Conservation (phyloP, 2,797 vertebrate genomes). For the Sorex maritimensis region DNA sequence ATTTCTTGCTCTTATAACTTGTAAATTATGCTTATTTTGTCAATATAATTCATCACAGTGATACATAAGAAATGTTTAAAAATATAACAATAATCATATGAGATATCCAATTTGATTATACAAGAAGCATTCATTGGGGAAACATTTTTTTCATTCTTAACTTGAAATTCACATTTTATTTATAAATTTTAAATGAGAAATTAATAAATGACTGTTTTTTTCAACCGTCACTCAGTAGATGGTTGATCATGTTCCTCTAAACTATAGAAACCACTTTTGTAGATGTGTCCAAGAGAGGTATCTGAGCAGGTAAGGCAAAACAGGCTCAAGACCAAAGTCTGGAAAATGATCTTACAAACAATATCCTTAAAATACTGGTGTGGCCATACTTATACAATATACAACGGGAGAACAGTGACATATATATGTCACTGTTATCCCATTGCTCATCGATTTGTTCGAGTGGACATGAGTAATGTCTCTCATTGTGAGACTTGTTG, state of each 20-base stretch:
- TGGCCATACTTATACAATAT: too few species aligned
- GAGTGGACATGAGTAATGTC: too few species aligned
- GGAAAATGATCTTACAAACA: too few species aligned
- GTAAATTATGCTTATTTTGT: conserved; percentile 72
- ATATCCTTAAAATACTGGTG: too few species aligned
- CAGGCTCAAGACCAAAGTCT: too few species aligned
- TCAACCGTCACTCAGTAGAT: conserved; percentile 1
- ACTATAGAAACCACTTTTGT: neutral
- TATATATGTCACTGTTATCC: too few species aligned
- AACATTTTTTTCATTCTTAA: conserved; percentile 40
- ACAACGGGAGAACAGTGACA: too few species aligned
- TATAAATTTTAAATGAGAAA: conserved; percentile 53
- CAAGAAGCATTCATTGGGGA: neutral
- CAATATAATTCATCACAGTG: conserved; percentile 57
- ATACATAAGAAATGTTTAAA: conserved; percentile 72
- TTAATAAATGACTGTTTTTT: conserved; percentile 54
- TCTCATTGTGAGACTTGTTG: too few species aligned
- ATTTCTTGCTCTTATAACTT: conserved; percentile 52
- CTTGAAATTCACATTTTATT: conserved; percentile 56
- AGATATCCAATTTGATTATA: conserved; percentile 49
- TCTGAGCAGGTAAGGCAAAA: too few species aligned
- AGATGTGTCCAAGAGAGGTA: too few species aligned
- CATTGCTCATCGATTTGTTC: too few species aligned
- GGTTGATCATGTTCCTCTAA: neutral
- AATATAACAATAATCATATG: neutral